Evolutionary conservation across 2,113 vertebrate species (phyloP), one percentile per base, ranked within the genome.

Genomic region (Nasalis larvatus): DNA sequence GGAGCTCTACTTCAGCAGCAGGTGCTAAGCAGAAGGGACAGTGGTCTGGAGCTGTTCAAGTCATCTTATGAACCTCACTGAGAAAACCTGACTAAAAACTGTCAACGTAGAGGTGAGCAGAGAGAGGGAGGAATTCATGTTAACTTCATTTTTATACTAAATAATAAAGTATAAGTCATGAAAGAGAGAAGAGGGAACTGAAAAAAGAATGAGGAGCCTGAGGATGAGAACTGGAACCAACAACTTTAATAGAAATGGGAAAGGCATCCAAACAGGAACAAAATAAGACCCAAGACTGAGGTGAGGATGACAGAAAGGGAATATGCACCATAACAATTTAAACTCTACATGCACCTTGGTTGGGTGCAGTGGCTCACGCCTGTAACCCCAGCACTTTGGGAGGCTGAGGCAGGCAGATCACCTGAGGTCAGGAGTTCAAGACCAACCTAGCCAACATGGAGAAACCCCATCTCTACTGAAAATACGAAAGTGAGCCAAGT

Each of bases 311-410:
- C 10, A 40, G 58, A 17, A 27, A 83, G 13, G 32, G n/a, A 40
- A 0, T 0, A 1, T 1, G 4, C 1, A 1, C 6, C 2, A 1
- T 0, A 5, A 1, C 52, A 8, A 5, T 0, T 12, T 30, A 21
- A 58, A 54, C 76, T 17, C 6, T 0, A 32, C 6, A n/a, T 9
- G 71, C 12, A 30, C 27, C 27, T 14, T 63, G 32, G 32, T 2
- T 7, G 66, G 14, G 32, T 0, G 12, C 32, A 1, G 66, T 8
- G 32, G 14, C 12, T 63, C 60, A 63, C 1, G 12, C 60, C 27
- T 63, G 60, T 63, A 32, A 63, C 25, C 60, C 27, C 27, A 32
- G 25, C 25, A 27, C 27, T 63, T 32, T 63, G 60, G 27, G 4
- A 63, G 60, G 12, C 60, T 12, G 60, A 63, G 60, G 60, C 12